Percentiles rank a stretch among this genome's conserved stretches.
phyloP scores from a whole-genome alignment of 2,888 invertebrate genomes.

The Lasioglossum malachurum region DNA sequence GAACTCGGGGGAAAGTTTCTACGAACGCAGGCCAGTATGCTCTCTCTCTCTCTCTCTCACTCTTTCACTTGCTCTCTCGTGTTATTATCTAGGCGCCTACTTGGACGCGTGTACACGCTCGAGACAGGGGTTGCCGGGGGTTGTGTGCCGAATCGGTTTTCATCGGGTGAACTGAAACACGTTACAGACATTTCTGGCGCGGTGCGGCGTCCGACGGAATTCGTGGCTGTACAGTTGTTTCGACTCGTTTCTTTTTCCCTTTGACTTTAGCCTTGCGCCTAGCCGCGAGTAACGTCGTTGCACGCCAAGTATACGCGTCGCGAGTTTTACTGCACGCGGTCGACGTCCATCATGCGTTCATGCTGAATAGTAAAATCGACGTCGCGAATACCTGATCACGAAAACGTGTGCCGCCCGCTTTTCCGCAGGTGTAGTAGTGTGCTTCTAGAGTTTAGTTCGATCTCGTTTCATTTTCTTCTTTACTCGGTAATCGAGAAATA shows the following conservation, averaged over 20 bases:
- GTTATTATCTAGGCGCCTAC: slow-evolving; percentile 64
- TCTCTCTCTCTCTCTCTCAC: too few species aligned
- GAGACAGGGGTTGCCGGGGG: slow-evolving; percentile 19
- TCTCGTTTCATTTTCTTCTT: neutral
- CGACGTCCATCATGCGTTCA: neutral
- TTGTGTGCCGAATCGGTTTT: slow-evolving; percentile 18
- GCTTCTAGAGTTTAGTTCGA: neutral
- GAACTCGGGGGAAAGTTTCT: slow-evolving; percentile 58
- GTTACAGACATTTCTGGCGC: slow-evolving; percentile 54
- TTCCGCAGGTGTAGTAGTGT: neutral
- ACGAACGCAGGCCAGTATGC: slow-evolving; percentile 52
- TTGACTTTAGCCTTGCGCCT: slow-evolving; percentile 46
- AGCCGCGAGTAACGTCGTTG: neutral
- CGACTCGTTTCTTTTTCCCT: slow-evolving; percentile 55
- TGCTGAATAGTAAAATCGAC: slow-evolving; percentile 14
- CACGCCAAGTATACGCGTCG: slow-evolving; percentile 23
- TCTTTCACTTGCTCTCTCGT: neutral
- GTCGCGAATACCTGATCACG: slow-evolving; percentile 7
- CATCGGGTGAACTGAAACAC: slow-evolving; percentile 42
- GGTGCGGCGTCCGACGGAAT: slow-evolving; percentile 44
- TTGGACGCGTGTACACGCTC: slow-evolving; percentile 63
- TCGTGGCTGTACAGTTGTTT: slow-evolving; percentile 50
- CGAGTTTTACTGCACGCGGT: slow-evolving; percentile 37
- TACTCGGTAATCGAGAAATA: neutral
- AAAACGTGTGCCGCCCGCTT: neutral